Percentiles rank a stretch among this genome's conserved stretches.
phyloP scores from a whole-genome alignment of 1,140 invertebrate genomes.

The Polypedilum vanderplanki region DNA sequence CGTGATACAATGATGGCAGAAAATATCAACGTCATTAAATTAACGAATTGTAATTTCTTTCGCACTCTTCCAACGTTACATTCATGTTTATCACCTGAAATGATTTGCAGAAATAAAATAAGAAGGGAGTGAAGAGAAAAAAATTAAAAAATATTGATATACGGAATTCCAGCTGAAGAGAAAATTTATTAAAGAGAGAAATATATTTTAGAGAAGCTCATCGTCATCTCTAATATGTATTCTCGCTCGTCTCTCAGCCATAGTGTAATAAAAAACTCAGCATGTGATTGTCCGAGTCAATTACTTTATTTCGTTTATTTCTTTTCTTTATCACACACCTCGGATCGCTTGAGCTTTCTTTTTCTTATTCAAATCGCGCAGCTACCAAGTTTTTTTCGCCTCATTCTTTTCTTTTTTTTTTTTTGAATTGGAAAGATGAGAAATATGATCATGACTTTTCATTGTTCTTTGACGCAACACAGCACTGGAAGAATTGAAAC shows the following conservation, averaged over 20 bases:
- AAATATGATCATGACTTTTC: constrained; percentile 25
- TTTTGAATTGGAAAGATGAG: neutral
- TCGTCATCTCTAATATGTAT: constrained; percentile 15
- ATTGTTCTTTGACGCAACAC: constrained; percentile 17
- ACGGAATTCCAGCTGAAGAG: constrained; percentile 10
- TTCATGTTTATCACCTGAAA: constrained; percentile 6
- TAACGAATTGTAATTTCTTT: constrained; percentile 13
- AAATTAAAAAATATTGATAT: neutral
- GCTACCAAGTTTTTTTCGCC: constrained; percentile 26
- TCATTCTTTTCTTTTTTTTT: neutral
- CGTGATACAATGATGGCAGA: neutral
- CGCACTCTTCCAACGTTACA: neutral
- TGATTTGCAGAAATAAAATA: constrained; percentile 1
- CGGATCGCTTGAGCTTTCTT: neutral
- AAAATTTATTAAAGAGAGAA: neutral
- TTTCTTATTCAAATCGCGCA: constrained; percentile 28
- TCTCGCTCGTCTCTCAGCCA: neutral
- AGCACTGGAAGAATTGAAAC: neutral
- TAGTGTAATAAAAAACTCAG: constrained; percentile 26
- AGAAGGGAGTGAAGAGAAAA: neutral
- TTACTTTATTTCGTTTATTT: constrained; percentile 28
- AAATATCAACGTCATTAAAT: constrained; percentile 19
- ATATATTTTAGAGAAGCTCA: neutral
- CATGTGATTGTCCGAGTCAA: constrained; percentile 27
- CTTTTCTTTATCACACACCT: constrained; percentile 26